A percentile compares a stretch with the other conserved stretches of the same genome.
These are phyloP conservation scores for Aspidoscelis tigris DNA, from an alignment of 2,113 vertebrate genomes.

Conservation along the genomic window DNA sequence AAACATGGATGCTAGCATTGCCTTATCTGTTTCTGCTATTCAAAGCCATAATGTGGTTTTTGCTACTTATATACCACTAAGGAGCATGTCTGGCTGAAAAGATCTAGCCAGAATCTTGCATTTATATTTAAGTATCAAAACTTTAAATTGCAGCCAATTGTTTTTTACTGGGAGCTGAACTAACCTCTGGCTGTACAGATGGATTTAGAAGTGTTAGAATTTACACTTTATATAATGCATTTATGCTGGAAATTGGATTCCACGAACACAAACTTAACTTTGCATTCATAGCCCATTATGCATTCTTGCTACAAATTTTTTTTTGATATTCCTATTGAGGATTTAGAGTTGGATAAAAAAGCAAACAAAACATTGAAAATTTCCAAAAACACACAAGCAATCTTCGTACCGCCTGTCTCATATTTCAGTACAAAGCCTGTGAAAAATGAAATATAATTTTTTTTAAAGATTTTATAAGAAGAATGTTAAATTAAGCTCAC, in stretches of 20 bases:
- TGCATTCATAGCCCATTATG: not conserved
- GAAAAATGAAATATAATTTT: not conserved
- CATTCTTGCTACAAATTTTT: not conserved
- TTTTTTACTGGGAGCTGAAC: not conserved
- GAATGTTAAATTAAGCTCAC: not conserved
- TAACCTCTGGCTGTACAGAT: not conserved
- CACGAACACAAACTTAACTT: slow-evolving; percentile 2
- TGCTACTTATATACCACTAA: not conserved
- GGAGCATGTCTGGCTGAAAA: not conserved
- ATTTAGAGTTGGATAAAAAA: not conserved
- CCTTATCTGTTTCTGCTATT: not conserved
- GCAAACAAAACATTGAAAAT: not conserved
- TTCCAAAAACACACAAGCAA: not conserved
- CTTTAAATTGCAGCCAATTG: not conserved
- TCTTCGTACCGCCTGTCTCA: not conserved
- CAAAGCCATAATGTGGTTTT: not conserved
- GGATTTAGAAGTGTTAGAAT: not conserved
- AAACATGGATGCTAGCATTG: not conserved
- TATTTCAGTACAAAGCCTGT: not conserved
- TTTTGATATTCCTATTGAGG: not conserved
- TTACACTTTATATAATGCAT: not conserved
- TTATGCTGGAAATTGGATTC: not conserved
- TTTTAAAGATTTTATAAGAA: not conserved
- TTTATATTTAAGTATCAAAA: not conserved
- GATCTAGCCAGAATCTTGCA: not conserved